Conservation (phyloP, 1,140 invertebrate genomes). For the Halyomorpha halys region DNA sequence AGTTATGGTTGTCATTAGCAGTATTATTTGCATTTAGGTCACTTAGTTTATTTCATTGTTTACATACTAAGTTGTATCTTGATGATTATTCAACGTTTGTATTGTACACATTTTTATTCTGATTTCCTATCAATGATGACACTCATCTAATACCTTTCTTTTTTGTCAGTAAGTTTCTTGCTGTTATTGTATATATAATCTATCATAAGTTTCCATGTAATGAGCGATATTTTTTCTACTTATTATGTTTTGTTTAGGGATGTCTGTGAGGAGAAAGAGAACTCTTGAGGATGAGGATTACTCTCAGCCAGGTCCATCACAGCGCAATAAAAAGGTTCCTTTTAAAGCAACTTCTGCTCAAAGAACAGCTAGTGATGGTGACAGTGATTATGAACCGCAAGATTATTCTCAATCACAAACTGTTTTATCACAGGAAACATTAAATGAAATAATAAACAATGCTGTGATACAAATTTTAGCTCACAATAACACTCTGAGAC, state of each 20-base stretch:
- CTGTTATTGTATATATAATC: no score
- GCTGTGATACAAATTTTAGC: slow-evolving; percentile 8
- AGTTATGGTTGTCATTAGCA: no score
- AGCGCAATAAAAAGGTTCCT: not conserved
- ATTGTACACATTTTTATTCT: no score
- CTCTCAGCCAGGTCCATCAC: not conserved
- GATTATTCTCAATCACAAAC: slow-evolving; percentile 6
- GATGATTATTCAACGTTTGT: no score
- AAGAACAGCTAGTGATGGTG: not conserved
- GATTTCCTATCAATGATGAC: no score
- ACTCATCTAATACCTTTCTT: no score
- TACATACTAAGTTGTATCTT: no score
- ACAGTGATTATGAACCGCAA: slow-evolving; percentile 2
- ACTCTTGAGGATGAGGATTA: slow-evolving; percentile 3
- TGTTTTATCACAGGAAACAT: not conserved
- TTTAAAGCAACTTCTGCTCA: not conserved
- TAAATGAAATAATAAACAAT: slow-evolving; percentile 2
- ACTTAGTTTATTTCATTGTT: no score
- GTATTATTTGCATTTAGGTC: no score
- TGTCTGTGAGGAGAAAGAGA: slow-evolving; percentile 11
- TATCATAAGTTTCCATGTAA: no score
- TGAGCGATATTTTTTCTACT: no score
- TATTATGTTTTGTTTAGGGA: not conserved
- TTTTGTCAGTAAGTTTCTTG: no score
- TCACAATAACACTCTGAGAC: slow-evolving; percentile 12